These are phyloP conservation scores for Chloroclystis v-ata DNA, from an alignment of 2,888 invertebrate genomes.

Conservation along the genomic window DNA sequence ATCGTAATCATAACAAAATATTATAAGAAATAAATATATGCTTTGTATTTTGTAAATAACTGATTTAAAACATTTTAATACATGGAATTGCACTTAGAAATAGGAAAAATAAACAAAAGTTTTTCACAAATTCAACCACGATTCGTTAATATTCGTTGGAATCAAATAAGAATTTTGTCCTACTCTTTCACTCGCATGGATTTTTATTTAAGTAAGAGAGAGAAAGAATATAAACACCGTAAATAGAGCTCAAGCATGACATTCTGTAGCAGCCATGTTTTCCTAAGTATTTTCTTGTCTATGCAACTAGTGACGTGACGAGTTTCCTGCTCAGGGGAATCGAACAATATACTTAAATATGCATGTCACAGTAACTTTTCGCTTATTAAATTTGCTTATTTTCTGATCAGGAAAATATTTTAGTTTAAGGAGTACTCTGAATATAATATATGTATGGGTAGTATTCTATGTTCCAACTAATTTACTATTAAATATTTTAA, in stretches of 20 bases:
- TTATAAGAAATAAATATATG: constrained; percentile 35
- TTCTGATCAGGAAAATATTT: too few species aligned
- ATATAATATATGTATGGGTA: too few species aligned
- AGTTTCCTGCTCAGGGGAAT: constrained; percentile 10
- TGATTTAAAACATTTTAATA: constrained; percentile 34
- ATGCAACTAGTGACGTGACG: constrained; percentile 43
- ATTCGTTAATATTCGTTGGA: constrained; percentile 75
- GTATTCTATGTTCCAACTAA: too few species aligned
- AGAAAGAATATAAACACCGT: constrained; percentile 42
- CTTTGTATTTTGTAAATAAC: constrained; percentile 37
- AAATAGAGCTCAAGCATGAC: constrained; percentile 52
- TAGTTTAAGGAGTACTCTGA: too few species aligned
- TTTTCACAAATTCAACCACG: constrained; percentile 57
- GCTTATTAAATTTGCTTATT: too few species aligned
- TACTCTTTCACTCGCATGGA: constrained; percentile 36
- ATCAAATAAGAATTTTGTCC: constrained; percentile 55
- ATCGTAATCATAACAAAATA: constrained; percentile 27
- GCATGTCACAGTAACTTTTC: too few species aligned
- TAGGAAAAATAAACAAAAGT: constrained; percentile 57
- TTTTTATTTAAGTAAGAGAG: constrained; percentile 35
- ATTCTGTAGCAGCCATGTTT: constrained; percentile 55
- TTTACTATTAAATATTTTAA: too few species aligned
- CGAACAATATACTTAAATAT: constrained; percentile 28
- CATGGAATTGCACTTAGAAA: constrained; percentile 51
- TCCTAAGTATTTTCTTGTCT: constrained; percentile 36